Evolutionary conservation across 2,797 vertebrate genomes (phyloP).

Genomic region (Buceros bicornis): DNA sequence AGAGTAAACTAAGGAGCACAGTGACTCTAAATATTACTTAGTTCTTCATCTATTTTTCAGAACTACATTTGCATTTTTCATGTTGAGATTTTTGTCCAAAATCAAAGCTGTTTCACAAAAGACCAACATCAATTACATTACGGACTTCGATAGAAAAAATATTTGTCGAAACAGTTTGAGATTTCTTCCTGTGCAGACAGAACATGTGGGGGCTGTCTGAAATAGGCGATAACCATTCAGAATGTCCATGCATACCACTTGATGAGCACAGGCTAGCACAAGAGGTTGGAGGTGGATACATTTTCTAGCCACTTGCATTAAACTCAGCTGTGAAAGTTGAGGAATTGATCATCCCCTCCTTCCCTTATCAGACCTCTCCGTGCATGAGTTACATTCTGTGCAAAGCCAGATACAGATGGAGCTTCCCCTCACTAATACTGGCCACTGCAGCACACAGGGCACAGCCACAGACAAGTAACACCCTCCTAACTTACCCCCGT

Average conservation of each 20-base stretch:
- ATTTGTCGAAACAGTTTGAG: not conserved
- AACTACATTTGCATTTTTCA: not conserved
- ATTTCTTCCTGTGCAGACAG: not conserved
- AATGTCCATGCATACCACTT: rapidly evolving
- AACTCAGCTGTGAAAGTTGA: not conserved
- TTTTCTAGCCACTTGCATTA: not conserved
- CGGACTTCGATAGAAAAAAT: not conserved
- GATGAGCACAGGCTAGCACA: not conserved
- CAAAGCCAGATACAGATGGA: not conserved
- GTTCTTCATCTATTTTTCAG: not conserved
- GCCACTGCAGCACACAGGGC: not conserved
- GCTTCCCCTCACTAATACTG: not conserved
- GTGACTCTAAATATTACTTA: not conserved
- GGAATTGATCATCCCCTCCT: not conserved
- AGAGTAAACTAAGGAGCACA: not conserved
- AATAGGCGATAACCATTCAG: not conserved
- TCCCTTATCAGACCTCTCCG: not conserved
- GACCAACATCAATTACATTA: not conserved
- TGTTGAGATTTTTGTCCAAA: not conserved
- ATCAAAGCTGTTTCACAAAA: not conserved
- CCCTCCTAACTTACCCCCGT: not conserved
- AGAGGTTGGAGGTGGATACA: not conserved
- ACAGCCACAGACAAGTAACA: not conserved
- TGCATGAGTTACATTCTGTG: not conserved
- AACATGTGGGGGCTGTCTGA: not conserved